Percentiles rank a stretch among this genome's conserved stretches.
These are phyloP conservation scores for Actinernus sp. DNA, from an alignment of 92 coral and sea anemone species.

Conservation along the genomic window DNA sequence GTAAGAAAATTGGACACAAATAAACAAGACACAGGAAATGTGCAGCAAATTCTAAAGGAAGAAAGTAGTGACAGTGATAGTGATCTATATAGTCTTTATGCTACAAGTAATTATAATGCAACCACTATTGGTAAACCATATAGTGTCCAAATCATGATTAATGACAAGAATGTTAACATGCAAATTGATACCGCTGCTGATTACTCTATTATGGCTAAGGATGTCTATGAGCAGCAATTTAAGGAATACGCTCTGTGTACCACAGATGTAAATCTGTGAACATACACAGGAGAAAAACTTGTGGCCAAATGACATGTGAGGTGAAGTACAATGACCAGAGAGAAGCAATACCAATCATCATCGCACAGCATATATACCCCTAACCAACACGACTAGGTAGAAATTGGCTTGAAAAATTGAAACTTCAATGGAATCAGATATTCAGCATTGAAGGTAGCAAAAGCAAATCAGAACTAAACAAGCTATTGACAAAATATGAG, in stretches of 20 bases:
- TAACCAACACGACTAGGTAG: conserved; percentile 6
- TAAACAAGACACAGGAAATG: background rate
- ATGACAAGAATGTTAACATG: background rate
- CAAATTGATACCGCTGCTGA: background rate
- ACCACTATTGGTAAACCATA: no score
- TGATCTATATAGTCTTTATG: background rate
- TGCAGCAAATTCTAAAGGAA: background rate
- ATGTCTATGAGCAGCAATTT: no score
- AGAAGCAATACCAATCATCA: background rate
- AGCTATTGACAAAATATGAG: background rate
- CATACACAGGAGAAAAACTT: conserved; percentile 38
- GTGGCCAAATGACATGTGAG: conserved; percentile 18
- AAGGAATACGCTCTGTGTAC: conserved; percentile 19
- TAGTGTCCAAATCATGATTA: background rate
- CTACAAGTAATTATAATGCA: background rate
- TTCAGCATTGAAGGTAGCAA: background rate
- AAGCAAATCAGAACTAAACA: background rate
- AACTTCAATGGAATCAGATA: conserved; percentile 1
- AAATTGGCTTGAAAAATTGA: conserved; percentile 9
- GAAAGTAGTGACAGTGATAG: background rate
- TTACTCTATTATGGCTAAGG: no score
- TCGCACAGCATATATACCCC: conserved; percentile 1
- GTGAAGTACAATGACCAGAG: conserved; percentile 6
- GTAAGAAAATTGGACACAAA: conserved; percentile 53
- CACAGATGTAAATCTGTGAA: conserved; percentile 7